Conservation (phyloP, 2,888 invertebrate species). For the Heteromurus nitidus region DNA sequence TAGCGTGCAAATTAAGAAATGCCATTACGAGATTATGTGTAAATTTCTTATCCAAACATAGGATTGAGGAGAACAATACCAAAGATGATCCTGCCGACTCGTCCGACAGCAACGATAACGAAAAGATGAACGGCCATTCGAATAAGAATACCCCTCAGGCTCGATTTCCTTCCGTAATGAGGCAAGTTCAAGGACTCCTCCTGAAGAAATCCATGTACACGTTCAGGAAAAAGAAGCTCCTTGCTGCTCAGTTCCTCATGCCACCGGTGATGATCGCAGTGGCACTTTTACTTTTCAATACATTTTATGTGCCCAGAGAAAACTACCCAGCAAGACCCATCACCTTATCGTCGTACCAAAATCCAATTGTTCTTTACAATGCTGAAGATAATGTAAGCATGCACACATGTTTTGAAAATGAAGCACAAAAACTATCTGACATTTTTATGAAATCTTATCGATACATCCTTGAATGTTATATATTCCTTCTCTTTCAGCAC, state of each 20-base stretch:
- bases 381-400: slow-evolving; percentile 49
- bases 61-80: slow-evolving; percentile 34
- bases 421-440: no score
- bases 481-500: slow-evolving; percentile 10
- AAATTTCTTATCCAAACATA: neutral
- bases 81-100: neutral
- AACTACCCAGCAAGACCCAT: slow-evolving; percentile 51
- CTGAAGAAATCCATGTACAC: slow-evolving; percentile 75
- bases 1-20: neutral
- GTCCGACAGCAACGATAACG: slow-evolving; percentile 17
- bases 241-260: slow-evolving; percentile 73
- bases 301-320: slow-evolving; percentile 49
- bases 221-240: slow-evolving; percentile 74
- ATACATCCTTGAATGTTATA: neutral
- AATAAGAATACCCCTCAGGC: slow-evolving; percentile 21
- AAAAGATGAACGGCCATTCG: slow-evolving; percentile 4
- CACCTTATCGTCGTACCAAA: slow-evolving; percentile 47
- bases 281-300: slow-evolving; percentile 57
- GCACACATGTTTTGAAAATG: no score
- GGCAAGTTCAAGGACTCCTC: slow-evolving; percentile 75
- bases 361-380: slow-evolving; percentile 51
- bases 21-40: neutral
- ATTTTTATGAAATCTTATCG: no score
- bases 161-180: slow-evolving; percentile 69
- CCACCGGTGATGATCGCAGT: slow-evolving; percentile 65